phyloP scores from a whole-genome alignment of 2,888 invertebrate genomes.

The Rhingia rostrata region DNA sequence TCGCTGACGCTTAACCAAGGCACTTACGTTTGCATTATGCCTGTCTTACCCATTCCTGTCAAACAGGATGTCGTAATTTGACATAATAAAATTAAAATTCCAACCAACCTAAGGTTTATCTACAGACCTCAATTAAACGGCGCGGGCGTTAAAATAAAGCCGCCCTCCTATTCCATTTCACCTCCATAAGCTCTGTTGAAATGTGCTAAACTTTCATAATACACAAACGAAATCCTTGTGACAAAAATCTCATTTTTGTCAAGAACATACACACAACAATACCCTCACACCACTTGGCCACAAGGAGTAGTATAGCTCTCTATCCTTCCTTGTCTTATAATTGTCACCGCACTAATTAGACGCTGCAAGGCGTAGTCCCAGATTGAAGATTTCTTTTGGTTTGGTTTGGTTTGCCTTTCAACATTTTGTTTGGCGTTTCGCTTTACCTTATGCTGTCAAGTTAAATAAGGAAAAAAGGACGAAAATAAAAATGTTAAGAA shows the following conservation, averaged over 20 bases:
- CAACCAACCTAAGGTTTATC: too few species aligned
- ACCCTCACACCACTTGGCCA: not conserved
- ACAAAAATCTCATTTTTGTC: conserved; percentile 1
- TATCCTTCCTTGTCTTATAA: conserved; percentile 33
- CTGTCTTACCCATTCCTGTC: too few species aligned
- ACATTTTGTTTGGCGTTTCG: conserved; percentile 13
- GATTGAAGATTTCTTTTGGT: conserved; percentile 32
- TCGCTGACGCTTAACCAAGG: too few species aligned
- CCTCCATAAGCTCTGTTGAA: not conserved
- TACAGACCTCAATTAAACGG: too few species aligned
- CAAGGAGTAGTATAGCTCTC: conserved; percentile 2
- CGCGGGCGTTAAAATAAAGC: too few species aligned
- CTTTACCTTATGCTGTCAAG: conserved; percentile 32
- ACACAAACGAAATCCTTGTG: not conserved
- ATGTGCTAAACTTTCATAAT: not conserved
- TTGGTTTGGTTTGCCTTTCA: not conserved
- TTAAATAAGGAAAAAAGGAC: conserved; percentile 5
- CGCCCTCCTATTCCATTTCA: too few species aligned
- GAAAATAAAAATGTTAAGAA: not conserved
- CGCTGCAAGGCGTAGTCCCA: conserved; percentile 41
- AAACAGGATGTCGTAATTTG: too few species aligned
- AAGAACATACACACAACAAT: not conserved
- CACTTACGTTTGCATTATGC: too few species aligned
- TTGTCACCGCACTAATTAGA: conserved; percentile 59
- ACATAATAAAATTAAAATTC: too few species aligned